Conservation (phyloP, 2,888 invertebrate species). For the Ichneumoninae sp. region DNA sequence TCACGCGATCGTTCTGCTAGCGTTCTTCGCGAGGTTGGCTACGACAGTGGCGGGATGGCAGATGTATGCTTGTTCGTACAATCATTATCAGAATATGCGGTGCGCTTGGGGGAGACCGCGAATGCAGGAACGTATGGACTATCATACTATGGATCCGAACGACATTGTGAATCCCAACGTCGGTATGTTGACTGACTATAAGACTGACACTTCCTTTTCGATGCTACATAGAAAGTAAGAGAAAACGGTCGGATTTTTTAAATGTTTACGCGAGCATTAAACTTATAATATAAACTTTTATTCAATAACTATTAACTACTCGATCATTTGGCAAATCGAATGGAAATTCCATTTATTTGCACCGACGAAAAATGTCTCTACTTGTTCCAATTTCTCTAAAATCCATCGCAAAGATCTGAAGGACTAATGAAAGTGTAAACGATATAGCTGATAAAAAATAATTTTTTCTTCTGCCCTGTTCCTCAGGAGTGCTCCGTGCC, state of each 20-base stretch:
- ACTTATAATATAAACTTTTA: background rate
- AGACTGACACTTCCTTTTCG: background rate
- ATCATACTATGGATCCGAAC: slow-evolving; percentile 68
- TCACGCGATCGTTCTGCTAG: slow-evolving; percentile 37
- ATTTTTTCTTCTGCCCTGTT: slow-evolving; percentile 39
- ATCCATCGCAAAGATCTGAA: background rate
- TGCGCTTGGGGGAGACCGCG: slow-evolving; percentile 43
- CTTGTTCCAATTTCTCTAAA: background rate
- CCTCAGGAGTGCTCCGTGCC: slow-evolving; percentile 61
- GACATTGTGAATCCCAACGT: slow-evolving; percentile 66
- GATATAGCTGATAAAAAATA: slow-evolving; percentile 20
- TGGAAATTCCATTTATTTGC: background rate
- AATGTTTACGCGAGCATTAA: background rate
- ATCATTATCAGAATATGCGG: slow-evolving; percentile 50
- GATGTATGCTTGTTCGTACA: slow-evolving; percentile 56
- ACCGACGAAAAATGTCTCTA: background rate
- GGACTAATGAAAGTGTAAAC: background rate
- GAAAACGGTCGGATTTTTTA: background rate
- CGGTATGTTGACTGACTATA: slow-evolving; percentile 57
- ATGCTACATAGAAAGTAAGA: background rate
- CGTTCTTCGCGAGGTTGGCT: slow-evolving; percentile 30
- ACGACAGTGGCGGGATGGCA: slow-evolving; percentile 45
- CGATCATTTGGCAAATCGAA: background rate
- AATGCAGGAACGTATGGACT: slow-evolving; percentile 60
- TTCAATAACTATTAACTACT: background rate